Evolutionary conservation across 2,797 vertebrate species (phyloP).

Genomic region (Sebastes hopkinsi): DNA sequence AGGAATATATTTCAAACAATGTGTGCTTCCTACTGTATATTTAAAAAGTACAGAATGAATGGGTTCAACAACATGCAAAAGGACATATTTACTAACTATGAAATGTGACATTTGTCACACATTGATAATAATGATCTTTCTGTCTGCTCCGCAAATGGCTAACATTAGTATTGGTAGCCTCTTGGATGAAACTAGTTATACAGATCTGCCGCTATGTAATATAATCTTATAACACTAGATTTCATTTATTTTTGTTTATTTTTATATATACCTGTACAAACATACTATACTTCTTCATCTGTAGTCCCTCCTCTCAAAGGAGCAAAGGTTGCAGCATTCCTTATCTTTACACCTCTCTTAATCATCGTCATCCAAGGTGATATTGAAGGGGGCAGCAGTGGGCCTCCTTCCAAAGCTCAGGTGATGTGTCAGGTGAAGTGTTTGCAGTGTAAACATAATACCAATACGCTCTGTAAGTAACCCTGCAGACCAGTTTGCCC

Average conservation of each 20-base stretch:
- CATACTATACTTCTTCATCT: not conserved
- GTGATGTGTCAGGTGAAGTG: constrained; percentile 14
- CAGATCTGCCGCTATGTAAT: constrained; percentile 96
- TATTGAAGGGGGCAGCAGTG: not conserved
- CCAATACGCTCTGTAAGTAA: not conserved
- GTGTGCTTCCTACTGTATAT: constrained; percentile 85
- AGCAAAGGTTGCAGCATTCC: constrained; percentile 12
- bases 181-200: constrained; percentile 91
- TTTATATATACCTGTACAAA: constrained; percentile 15
- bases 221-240: constrained; percentile 96
- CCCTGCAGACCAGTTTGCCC: constrained; percentile 22
- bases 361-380: constrained; percentile 53
- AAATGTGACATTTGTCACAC: constrained; percentile 79
- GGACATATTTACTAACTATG: constrained; percentile 82
- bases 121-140: constrained; percentile 63
- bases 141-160: constrained; percentile 91
- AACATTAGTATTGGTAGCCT: constrained; percentile 87
- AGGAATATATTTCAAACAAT: constrained; percentile 87
- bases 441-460: constrained; percentile 57
- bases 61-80: constrained; percentile 79
- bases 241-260: constrained; percentile 88
- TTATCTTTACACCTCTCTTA: constrained; percentile 36
- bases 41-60: constrained; percentile 76
- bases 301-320: not conserved
- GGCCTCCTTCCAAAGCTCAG: constrained; percentile 35